Conservation (phyloP, 2,797 vertebrate genomes). For the Aplochiton taeniatus region DNA sequence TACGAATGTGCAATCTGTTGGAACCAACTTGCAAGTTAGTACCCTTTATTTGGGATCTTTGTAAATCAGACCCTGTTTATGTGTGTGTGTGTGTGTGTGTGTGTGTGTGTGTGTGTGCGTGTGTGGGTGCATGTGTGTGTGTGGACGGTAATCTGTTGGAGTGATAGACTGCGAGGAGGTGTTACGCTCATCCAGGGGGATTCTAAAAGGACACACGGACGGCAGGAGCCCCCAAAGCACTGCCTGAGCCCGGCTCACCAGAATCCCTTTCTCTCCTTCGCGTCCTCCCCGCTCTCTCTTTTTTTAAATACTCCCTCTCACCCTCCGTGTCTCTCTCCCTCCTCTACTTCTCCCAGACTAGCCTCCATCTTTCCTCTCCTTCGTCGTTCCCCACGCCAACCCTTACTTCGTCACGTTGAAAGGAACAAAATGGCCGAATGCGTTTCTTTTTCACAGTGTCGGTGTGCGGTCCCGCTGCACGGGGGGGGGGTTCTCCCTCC, state of each 20-base stretch:
- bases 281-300: neutral
- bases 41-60: too few species aligned
- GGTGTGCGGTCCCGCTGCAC: too few species aligned
- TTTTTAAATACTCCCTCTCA: too few species aligned
- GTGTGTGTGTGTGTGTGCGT: slow-evolving; percentile 19
- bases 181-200: slow-evolving; percentile 57
- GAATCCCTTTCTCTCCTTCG: slow-evolving; percentile 28
- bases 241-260: slow-evolving; percentile 28
- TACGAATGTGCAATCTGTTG: too few species aligned
- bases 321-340: slow-evolving; percentile 38
- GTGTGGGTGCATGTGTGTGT: slow-evolving; percentile 4
- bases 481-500: too few species aligned
- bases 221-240: slow-evolving; percentile 25
- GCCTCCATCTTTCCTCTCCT: slow-evolving; percentile 39
- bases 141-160: slow-evolving; percentile 51
- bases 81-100: slow-evolving; percentile 34
- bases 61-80: too few species aligned
- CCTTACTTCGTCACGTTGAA: slow-evolving; percentile 35
- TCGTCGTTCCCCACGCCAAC: slow-evolving; percentile 41
- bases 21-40: too few species aligned
- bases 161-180: slow-evolving; percentile 44
- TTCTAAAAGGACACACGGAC: slow-evolving; percentile 57
- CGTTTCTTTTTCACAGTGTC: too few species aligned
- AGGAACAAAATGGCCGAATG: slow-evolving; percentile 54
- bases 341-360: slow-evolving; percentile 34